Conservation (phyloP, 92 coral and sea anemone genomes). For the Isaurus tuberculatus region DNA sequence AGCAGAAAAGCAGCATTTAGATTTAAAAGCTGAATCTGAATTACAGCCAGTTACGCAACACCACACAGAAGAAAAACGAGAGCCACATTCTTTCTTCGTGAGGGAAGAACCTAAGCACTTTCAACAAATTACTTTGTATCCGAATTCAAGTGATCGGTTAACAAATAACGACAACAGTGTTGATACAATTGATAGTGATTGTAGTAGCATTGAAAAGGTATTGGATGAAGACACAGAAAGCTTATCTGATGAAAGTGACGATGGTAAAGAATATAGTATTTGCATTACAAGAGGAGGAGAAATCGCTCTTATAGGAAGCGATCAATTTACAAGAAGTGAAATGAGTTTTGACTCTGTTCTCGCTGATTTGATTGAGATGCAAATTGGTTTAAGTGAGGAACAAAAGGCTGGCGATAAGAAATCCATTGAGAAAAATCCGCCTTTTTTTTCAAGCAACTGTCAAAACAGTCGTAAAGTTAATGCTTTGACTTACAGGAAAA, state of each 20-base stretch:
- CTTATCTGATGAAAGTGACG: conserved; percentile 5
- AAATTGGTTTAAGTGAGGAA: conserved; percentile 44
- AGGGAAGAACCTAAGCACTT: background rate
- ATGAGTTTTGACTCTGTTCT: conserved; percentile 30
- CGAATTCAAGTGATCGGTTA: conserved; percentile 33
- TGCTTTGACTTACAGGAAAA: background rate
- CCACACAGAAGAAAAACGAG: background rate
- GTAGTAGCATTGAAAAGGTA: background rate
- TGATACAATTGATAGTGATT: conserved; percentile 20
- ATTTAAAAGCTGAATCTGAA: background rate
- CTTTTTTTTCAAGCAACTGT: background rate
- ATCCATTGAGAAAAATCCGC: conserved; percentile 4
- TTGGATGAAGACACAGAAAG: background rate
- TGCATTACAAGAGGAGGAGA: conserved; percentile 44
- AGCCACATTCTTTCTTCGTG: conserved; percentile 8
- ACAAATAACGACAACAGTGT: conserved; percentile 14
- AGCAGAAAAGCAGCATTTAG: background rate
- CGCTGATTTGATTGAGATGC: conserved; percentile 52
- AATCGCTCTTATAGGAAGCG: conserved; percentile 49
- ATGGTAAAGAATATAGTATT: conserved; percentile 28
- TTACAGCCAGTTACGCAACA: background rate
- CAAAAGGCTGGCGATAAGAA: conserved; percentile 40
- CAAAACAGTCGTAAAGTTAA: background rate
- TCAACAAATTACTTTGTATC: conserved; percentile 11
- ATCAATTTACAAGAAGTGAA: conserved; percentile 40